Evolutionary conservation across 2,888 invertebrate genomes (phyloP).

Genomic region (Athripsodes cinereus): DNA sequence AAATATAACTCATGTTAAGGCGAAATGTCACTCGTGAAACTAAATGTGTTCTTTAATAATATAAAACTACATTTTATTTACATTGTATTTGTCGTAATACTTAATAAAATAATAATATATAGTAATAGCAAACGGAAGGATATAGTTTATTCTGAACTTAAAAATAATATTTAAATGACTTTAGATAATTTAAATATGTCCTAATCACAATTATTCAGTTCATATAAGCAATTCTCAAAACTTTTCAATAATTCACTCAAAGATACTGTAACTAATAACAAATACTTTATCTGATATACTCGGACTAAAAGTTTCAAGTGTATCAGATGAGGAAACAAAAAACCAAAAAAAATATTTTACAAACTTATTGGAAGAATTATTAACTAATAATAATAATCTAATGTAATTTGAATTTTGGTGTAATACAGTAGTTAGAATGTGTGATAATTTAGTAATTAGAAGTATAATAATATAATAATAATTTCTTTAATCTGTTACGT

Average conservation of each 20-base stretch:
- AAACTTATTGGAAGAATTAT: too few species aligned
- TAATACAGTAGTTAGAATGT: slow-evolving; percentile 28
- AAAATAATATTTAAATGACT: background rate
- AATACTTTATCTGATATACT: too few species aligned
- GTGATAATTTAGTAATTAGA: slow-evolving; percentile 27
- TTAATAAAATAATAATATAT: background rate
- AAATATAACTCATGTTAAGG: too few species aligned
- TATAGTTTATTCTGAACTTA: background rate
- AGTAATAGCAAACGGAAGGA: background rate
- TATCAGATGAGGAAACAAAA: too few species aligned
- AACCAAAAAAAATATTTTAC: too few species aligned
- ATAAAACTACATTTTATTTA: background rate
- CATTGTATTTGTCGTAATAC: background rate
- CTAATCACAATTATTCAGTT: background rate
- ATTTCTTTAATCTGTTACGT: background rate
- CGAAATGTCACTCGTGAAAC: background rate
- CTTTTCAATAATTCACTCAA: too few species aligned
- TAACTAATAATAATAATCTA: background rate
- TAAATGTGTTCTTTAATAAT: background rate
- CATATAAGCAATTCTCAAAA: background rate
- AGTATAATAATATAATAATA: background rate
- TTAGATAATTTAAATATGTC: background rate
- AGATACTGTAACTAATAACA: too few species aligned
- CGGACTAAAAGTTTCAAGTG: too few species aligned
- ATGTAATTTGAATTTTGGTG: slow-evolving; percentile 27